These are phyloP conservation scores for Calcarius lapponicus DNA, from an alignment of 2,797 vertebrate species.

Conservation along the genomic window DNA sequence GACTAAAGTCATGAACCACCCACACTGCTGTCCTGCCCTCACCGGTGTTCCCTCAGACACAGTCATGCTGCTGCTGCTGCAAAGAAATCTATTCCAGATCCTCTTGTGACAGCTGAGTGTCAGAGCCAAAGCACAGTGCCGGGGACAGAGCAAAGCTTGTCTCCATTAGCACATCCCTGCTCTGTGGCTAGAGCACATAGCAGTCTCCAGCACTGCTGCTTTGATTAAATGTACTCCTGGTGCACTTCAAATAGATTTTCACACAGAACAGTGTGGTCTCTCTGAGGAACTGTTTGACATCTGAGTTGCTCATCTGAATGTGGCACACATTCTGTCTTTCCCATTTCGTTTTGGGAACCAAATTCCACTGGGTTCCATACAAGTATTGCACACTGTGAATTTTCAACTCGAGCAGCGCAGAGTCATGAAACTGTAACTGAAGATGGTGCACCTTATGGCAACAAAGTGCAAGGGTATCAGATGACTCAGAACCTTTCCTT, in stretches of 20 bases:
- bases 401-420: neutral
- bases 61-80: neutral
- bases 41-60: neutral
- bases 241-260: neutral
- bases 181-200: neutral
- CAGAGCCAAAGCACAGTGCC: neutral
- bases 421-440: neutral
- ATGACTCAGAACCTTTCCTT: neutral
- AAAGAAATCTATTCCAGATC: neutral
- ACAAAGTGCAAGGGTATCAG: neutral
- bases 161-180: neutral
- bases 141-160: neutral
- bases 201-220: neutral
- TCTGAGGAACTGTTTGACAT: neutral
- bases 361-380: neutral
- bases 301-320: neutral
- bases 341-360: neutral
- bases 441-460: neutral
- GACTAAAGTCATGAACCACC: neutral
- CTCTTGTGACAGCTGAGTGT: too few relatives aligned
- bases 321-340: neutral
- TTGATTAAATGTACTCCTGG: neutral
- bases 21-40: neutral
- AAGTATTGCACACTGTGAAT: neutral
- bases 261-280: neutral